A percentile compares a stretch with the other conserved stretches of the same genome.
These are phyloP conservation scores for Caenorhabditis inopinata DNA, from an alignment of 1,140 invertebrate species.

Conservation along the genomic window DNA sequence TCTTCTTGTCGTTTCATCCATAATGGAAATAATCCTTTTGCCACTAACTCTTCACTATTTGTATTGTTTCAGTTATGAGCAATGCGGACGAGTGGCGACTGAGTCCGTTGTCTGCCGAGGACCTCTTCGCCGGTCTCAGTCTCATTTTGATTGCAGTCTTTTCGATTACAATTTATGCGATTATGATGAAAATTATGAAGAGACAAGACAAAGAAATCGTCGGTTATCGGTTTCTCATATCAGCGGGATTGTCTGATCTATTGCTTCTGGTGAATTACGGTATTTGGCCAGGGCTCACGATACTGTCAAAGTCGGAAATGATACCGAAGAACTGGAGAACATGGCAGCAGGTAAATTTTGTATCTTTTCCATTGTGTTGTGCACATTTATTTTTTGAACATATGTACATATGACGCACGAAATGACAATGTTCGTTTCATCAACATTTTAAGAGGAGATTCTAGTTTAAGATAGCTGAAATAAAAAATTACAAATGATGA, in stretches of 20 bases:
- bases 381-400: too few relatives aligned
- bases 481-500: too few relatives aligned
- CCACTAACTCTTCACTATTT: neutral
- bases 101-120: neutral
- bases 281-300: conserved; percentile 58
- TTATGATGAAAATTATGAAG: conserved; percentile 21
- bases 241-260: conserved; percentile 56
- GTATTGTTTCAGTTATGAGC: conserved; percentile 31
- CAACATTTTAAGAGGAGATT: too few relatives aligned
- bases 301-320: conserved; percentile 57
- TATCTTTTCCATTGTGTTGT: too few relatives aligned
- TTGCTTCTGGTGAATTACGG: conserved; percentile 58
- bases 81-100: conserved; percentile 13
- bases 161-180: neutral
- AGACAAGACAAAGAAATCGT: conserved; percentile 47
- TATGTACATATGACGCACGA: too few relatives aligned
- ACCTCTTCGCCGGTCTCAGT: conserved; percentile 13
- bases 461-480: too few relatives aligned
- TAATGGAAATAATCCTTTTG: neutral
- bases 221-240: conserved; percentile 57
- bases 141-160: neutral
- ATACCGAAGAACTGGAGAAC: conserved; percentile 33
- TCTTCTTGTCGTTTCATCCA: neutral
- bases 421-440: too few relatives aligned
- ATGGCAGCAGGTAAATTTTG: neutral